Percentiles rank a stretch among this genome's conserved stretches.
Evolutionary conservation across 2,797 vertebrate genomes (phyloP).

Genomic region (Nyctalus aviator): DNA sequence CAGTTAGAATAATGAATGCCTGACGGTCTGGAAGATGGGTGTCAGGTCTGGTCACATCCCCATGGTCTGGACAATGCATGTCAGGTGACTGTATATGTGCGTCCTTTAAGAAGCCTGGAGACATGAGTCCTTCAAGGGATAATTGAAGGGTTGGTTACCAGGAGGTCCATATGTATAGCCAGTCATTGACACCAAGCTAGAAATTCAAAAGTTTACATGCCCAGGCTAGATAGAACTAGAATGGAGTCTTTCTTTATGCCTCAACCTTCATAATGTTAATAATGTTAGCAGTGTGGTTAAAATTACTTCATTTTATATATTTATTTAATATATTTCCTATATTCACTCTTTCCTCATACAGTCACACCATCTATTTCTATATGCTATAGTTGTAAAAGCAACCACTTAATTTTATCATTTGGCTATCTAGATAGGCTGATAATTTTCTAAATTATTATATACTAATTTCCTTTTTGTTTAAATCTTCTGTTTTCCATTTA

Average conservation of each 20-base stretch:
- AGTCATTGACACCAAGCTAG: not conserved
- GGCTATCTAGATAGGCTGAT: not conserved
- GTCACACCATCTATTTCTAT: not conserved
- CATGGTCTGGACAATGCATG: not conserved
- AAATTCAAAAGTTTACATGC: not conserved
- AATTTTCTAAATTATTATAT: not conserved
- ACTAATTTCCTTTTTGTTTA: not conserved
- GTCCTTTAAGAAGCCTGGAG: not conserved
- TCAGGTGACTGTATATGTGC: not conserved
- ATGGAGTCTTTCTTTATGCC: not conserved
- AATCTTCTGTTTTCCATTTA: not conserved
- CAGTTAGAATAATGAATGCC: not conserved
- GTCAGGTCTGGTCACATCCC: not conserved
- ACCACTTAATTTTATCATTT: not conserved
- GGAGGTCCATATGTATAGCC: not conserved
- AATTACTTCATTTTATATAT: not conserved
- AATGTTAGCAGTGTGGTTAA: not conserved
- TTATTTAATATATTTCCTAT: not conserved
- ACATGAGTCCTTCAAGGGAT: not conserved
- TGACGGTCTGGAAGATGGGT: not conserved
- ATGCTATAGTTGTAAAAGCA: not conserved
- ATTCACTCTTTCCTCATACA: not conserved
- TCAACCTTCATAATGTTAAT: not conserved
- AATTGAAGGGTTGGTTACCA: not conserved
- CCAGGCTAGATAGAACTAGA: not conserved